Base-by-base conservation (phyloP, 2,797 vertebrate genomes). In the Dendrocincla tyrannina region DNA sequence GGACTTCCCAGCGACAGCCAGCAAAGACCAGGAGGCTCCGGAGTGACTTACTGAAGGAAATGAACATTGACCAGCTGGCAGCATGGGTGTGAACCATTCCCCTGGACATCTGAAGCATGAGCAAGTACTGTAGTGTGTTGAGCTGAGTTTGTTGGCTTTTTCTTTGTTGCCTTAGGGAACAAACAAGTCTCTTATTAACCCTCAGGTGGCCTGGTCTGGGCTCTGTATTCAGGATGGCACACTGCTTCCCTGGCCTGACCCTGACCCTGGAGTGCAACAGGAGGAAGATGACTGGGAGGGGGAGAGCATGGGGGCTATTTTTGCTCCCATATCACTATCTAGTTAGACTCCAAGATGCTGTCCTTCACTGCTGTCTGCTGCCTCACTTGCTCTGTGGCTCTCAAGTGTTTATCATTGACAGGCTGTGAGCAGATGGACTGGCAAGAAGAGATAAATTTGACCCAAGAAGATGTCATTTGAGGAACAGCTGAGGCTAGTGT, bases 401-500 rank as follows among this genome's bases (percentile, higher is more conserved):
- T 96, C 98, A 98, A 98, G 98, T 98, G 98, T 98, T 98, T 98
- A 97, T 98, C 95, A 98, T 95, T 96, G 98, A 98, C 98, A 98
- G 97, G 98, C 97, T 95, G 96, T 52, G 96, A 98, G 97, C 98
- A 99, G 98, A 98, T 98, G 98, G 98, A 98, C 97, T 98, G 96
- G 97, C 97, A 92, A 98, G 98, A 97, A 96, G 98, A 98, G 98
- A 98, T 98, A 98, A 98, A 99, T 98, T 98, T 98, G 98, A 98
- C 97, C 97, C 97, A 97, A 98, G 96, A 98, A 98, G 98, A 98
- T 98, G 98, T 98, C 98, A 98, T 97, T 97, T 98, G 94, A 98
- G 98, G 96, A 98, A 98, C 99, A 99, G 99, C 98, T 98, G 98
- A 97, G 98, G 98, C 97, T 99, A 98, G 96, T 97, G 94, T 99